Conservation (phyloP, 2,113 vertebrate species). For the Chunga burmeisteri region DNA sequence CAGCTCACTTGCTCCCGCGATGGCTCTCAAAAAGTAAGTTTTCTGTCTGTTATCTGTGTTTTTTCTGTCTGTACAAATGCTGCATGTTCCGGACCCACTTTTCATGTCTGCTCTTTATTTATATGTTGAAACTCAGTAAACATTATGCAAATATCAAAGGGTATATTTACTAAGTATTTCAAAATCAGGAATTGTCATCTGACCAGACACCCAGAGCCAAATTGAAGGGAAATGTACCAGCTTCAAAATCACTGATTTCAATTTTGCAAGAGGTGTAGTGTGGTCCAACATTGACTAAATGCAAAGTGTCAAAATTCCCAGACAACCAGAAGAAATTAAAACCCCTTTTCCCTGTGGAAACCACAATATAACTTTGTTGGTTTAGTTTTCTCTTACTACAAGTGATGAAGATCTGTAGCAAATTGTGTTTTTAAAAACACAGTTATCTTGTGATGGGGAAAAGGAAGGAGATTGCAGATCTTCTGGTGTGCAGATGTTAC, state of each 20-base stretch:
- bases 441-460: neutral
- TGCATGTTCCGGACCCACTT: neutral
- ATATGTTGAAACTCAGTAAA: conserved; percentile 50
- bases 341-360: neutral
- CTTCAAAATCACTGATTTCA: neutral
- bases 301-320: neutral
- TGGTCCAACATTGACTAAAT: neutral
- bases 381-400: neutral
- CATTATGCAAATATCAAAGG: conserved; percentile 54
- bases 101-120: neutral
- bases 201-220: neutral
- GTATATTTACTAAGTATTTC: conserved; percentile 61
- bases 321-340: neutral
- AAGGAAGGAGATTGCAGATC: neutral
- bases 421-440: rapidly evolving
- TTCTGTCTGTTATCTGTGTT: neutral
- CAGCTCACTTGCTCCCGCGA: neutral
- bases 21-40: neutral
- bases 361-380: rapidly evolving
- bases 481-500: neutral
- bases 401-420: neutral
- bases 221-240: neutral
- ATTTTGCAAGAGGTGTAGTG: neutral
- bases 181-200: neutral
- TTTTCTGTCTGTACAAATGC: neutral